Evolutionary conservation across 2,797 vertebrate genomes (phyloP).

Genomic region (Lacerta viridis): DNA sequence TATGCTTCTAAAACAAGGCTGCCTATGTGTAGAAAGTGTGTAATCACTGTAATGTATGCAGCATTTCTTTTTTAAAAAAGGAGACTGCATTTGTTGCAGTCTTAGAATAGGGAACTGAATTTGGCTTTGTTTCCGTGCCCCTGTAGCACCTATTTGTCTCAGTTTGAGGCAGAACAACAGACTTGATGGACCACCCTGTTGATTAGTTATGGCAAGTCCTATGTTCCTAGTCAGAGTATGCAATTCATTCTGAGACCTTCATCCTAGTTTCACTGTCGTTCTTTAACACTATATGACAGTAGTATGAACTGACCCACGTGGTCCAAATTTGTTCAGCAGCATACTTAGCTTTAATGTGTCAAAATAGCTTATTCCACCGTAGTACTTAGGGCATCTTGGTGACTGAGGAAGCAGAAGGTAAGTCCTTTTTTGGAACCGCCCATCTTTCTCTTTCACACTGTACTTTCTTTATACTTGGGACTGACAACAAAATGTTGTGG

Average conservation of each 20-base stretch:
- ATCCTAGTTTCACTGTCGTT: conserved; percentile 25
- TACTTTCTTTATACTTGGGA: neutral
- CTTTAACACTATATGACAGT: conserved; percentile 6
- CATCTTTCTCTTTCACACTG: neutral
- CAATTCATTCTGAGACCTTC: conserved; percentile 18
- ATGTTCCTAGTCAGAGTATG: conserved; percentile 15
- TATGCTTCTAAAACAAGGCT: neutral
- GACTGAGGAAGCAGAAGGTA: neutral
- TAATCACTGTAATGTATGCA: neutral
- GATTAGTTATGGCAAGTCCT: conserved; percentile 6
- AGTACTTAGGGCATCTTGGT: neutral
- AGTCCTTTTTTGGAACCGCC: rapidly evolving
- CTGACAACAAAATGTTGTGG: neutral
- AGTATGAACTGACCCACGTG: rapidly evolving
- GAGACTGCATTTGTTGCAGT: too few relatives aligned
- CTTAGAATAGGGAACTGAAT: neutral
- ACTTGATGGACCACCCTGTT: conserved; percentile 1
- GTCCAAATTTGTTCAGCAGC: neutral
- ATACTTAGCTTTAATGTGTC: conserved; percentile 4
- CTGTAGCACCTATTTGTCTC: neutral
- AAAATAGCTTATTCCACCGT: conserved; percentile 22
- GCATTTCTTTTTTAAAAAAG: too few relatives aligned
- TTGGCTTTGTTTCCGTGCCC: neutral
- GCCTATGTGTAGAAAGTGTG: neutral
- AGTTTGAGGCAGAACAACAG: neutral